Conservation (phyloP, 2,888 invertebrate genomes). For the Mellilla xanthometata region DNA sequence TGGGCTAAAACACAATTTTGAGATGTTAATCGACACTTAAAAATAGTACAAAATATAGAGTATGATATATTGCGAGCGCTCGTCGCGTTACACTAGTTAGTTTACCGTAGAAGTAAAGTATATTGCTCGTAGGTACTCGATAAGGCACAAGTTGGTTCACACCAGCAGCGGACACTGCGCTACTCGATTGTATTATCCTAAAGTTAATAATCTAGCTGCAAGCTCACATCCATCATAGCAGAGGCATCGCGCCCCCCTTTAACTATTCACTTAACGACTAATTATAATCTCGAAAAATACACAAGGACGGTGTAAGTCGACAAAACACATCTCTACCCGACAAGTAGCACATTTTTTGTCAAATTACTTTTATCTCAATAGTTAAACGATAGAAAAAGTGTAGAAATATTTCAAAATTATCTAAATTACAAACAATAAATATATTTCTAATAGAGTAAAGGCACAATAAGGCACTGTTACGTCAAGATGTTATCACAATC, state of each 20-base stretch:
- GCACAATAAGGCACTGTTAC: constrained; percentile 80
- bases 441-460: constrained; percentile 65
- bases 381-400: constrained; percentile 59
- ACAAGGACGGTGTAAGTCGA: constrained; percentile 82
- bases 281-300: constrained; percentile 79
- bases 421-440: constrained; percentile 77
- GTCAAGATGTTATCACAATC: constrained; percentile 79
- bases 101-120: too few relatives aligned
- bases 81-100: constrained; percentile 18
- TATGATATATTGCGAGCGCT: constrained; percentile 37
- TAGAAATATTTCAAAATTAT: constrained; percentile 69
- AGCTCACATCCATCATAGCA: constrained; percentile 52
- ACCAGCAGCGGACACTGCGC: constrained; percentile 21
- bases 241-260: constrained; percentile 44
- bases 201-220: constrained; percentile 59
- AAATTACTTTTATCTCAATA: constrained; percentile 63
- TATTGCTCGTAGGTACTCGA: constrained; percentile 41
- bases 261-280: constrained; percentile 66
- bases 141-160: constrained; percentile 48
- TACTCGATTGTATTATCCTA: constrained; percentile 37
- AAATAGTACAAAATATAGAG: constrained; percentile 37
- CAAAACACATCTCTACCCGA: constrained; percentile 62
- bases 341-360: constrained; percentile 62
- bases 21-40: constrained; percentile 39
- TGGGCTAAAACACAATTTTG: constrained; percentile 72